Evolutionary conservation across 1,140 invertebrate genomes (phyloP).

Genomic region (Zaprionus lachaisei): DNA sequence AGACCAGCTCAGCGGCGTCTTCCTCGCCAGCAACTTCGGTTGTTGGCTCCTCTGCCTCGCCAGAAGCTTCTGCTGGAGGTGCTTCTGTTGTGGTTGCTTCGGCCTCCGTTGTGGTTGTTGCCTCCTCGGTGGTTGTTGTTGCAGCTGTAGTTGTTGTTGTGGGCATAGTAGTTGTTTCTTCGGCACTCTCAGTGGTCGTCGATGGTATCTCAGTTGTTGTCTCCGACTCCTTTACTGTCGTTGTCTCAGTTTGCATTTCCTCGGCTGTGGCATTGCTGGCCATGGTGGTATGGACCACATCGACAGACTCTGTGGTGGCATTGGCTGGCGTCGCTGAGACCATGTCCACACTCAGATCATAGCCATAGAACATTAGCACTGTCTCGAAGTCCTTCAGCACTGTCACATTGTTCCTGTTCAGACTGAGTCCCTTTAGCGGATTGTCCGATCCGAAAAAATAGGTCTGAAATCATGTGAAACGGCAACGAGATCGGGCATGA

Average conservation of each 20-base stretch:
- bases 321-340: slow-evolving; percentile 61
- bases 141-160: slow-evolving; percentile 27
- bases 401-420: slow-evolving; percentile 91
- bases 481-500: background rate
- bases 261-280: slow-evolving; percentile 56
- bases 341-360: slow-evolving; percentile 86
- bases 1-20: slow-evolving; percentile 73
- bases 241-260: slow-evolving; percentile 56
- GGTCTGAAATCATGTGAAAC: slow-evolving; percentile 86
- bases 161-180: slow-evolving; percentile 39
- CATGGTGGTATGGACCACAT: slow-evolving; percentile 45
- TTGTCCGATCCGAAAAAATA: slow-evolving; percentile 92
- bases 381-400: slow-evolving; percentile 89
- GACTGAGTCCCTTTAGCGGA: slow-evolving; percentile 90
- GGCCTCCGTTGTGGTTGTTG: slow-evolving; percentile 59
- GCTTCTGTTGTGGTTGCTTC: slow-evolving; percentile 57
- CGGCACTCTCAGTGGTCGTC: slow-evolving; percentile 33
- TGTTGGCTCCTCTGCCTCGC: slow-evolving; percentile 30
- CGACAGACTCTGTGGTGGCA: slow-evolving; percentile 25
- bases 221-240: slow-evolving; percentile 45
- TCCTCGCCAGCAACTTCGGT: slow-evolving; percentile 49
- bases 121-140: slow-evolving; percentile 56
- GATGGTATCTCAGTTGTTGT: slow-evolving; percentile 50
- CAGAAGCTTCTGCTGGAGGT: slow-evolving; percentile 51
- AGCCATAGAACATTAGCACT: slow-evolving; percentile 91